Evolutionary conservation across 2,113 vertebrate genomes (phyloP).

Genomic region (Castor canadensis): DNA sequence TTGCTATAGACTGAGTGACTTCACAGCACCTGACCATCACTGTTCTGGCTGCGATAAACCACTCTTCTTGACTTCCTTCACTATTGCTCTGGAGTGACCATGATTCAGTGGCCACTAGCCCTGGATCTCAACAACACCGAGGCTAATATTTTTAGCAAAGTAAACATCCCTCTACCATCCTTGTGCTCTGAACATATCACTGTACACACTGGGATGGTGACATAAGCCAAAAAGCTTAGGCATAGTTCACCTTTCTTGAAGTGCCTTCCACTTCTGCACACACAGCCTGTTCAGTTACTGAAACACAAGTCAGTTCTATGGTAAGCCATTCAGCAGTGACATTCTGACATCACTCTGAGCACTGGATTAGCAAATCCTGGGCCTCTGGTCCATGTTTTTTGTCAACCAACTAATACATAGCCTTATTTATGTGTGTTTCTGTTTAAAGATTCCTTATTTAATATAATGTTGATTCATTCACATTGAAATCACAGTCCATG

Average conservation of each 20-base stretch:
- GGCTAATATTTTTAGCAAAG: not conserved
- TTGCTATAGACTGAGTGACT: not conserved
- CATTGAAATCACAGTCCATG: accelerated
- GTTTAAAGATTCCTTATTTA: not conserved
- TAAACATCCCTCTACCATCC: not conserved
- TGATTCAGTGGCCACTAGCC: accelerated
- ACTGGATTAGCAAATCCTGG: not conserved
- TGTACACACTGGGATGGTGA: accelerated
- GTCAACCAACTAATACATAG: accelerated
- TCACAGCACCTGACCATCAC: accelerated
- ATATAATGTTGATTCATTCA: accelerated
- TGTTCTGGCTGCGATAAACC: too few relatives aligned
- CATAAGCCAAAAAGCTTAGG: accelerated
- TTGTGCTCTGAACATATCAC: accelerated
- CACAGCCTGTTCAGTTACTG: not conserved
- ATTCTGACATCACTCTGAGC: accelerated
- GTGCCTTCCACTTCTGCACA: not conserved
- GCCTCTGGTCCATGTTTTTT: not conserved
- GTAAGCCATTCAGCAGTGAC: accelerated
- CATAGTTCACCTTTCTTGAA: accelerated
- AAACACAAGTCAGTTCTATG: accelerated
- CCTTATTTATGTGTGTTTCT: not conserved
- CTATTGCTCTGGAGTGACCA: not conserved
- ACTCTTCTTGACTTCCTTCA: accelerated
- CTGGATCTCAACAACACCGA: accelerated